Conservation (phyloP, 2,888 invertebrate genomes). For the Sialis lutaria region DNA sequence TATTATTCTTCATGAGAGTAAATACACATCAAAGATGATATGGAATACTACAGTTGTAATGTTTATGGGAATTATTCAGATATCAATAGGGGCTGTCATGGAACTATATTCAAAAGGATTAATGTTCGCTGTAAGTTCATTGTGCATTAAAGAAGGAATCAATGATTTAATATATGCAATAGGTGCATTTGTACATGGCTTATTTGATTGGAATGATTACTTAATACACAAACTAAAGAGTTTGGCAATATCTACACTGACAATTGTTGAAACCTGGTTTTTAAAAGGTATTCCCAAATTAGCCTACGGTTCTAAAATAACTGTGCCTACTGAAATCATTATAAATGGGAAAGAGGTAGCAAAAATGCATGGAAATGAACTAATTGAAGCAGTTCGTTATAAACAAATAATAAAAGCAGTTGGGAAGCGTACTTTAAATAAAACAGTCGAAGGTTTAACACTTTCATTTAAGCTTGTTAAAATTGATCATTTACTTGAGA, state of each 20-base stretch:
- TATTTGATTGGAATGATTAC: constrained; percentile 13
- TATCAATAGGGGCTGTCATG: constrained; percentile 11
- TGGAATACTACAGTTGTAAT: constrained; percentile 8
- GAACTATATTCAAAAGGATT: constrained; percentile 9
- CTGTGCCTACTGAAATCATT: constrained; percentile 1
- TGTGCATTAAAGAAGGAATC: constrained; percentile 13
- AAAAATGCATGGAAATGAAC: constrained; percentile 4
- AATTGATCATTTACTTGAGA: constrained; percentile 7
- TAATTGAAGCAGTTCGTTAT: constrained; percentile 3
- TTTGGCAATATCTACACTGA: constrained; percentile 6
- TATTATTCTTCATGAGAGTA: constrained; percentile 10
- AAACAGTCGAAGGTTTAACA: constrained; percentile 7
- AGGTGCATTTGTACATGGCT: constrained; percentile 7
- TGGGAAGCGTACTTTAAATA: constrained; percentile 5
- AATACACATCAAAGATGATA: constrained; percentile 11
- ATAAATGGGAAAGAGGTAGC: constrained; percentile 5
- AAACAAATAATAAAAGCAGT: constrained; percentile 6
- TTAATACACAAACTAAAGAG: constrained; percentile 8
- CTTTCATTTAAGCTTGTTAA: constrained; percentile 6
- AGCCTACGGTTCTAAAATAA: constrained; percentile 8
- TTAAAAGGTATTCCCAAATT: constrained; percentile 6
- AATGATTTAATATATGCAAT: constrained; percentile 13
- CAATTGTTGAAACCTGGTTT: constrained; percentile 5
- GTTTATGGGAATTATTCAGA: constrained; percentile 11
- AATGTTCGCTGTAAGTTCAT: constrained; percentile 10